A percentile compares a stretch with the other conserved stretches of the same genome.
Conservation (phyloP, 1,140 invertebrate species). For the Mizuhopecten yessoensis region DNA sequence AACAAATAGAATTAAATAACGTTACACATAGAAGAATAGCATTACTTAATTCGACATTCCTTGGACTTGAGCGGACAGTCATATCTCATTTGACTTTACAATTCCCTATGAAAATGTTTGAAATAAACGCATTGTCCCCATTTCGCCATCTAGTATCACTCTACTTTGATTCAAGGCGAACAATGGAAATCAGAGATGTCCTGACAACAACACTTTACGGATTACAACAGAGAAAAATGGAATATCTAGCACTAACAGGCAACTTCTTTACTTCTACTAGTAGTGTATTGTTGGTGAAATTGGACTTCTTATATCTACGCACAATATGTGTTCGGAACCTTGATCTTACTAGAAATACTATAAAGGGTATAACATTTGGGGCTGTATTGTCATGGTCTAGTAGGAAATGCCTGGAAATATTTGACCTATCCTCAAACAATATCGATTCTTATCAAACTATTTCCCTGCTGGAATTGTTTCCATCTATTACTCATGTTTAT, state of each 20-base stretch:
- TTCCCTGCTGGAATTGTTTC: not conserved
- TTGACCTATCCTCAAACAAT: not conserved
- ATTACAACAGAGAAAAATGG: not conserved
- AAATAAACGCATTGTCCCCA: not conserved
- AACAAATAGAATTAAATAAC: not conserved
- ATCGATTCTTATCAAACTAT: not conserved
- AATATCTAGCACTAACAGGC: not conserved
- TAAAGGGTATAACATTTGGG: not conserved
- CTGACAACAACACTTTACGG: not conserved
- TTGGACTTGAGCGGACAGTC: not conserved
- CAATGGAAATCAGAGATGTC: not conserved
- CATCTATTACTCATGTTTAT: not conserved
- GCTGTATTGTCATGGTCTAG: not conserved
- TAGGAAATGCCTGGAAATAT: not conserved
- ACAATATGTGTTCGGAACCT: not conserved
- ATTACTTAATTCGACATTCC: not conserved
- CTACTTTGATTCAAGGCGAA: not conserved
- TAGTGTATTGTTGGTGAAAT: not conserved
- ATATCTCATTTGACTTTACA: not conserved
- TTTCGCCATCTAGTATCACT: not conserved
- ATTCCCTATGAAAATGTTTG: not conserved
- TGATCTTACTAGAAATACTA: not conserved
- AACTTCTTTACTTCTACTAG: not conserved
- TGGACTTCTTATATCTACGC: not conserved
- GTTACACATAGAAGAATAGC: not conserved